Base-by-base conservation (phyloP, 2,113 vertebrate species). In the Formicarius rufipectus region DNA sequence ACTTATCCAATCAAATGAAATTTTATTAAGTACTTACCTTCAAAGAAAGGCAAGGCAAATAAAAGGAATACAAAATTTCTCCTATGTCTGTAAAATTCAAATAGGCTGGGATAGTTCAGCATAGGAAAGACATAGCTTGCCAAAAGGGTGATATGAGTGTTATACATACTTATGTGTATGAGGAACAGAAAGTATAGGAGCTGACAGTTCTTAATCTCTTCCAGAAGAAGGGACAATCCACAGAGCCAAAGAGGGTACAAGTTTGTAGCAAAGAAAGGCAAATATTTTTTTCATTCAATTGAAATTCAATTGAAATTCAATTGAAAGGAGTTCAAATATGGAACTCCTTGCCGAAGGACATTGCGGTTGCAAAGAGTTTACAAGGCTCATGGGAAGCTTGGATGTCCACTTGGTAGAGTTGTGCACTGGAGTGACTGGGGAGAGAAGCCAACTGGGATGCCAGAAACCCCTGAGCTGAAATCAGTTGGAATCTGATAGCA, bases 401-500 rank as follows among this genome's bases (percentile, higher is more conserved):
- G 5, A 52, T 56, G 40, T 22, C 9, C 45, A 44, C 10, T 4
- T 76, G 49, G 14, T 87, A 55, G 13, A 83, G 21, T 27, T 0
- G 0, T 76, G 27, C 15, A 28, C 1, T 30, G 49, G 1, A 3
- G 1, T 39, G 16, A 56, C 42, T 28, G 67, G 71, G 28, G 12
- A 82, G 4, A 64, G 23, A 76, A 92, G 2, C 15, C 18, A n/a
- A 3, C 56, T 0, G 4, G 12, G 17, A 64, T 2, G 35, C 19
- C 37, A 80, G 50, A 73, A 80, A 60, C 11, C 5, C 6, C 27
- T 60, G 5, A 73, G 53, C 12, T 73, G n/a, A 76, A 85, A 69
- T 69, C 6, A 44, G 2, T 9, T 79, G 33, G 27, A 68, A 76
- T 60, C 44, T 53, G 44, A 93, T 24, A 67, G 7, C 9, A 45